Conservation (phyloP, 2,797 vertebrate species). For the Arnoldichthys spilopterus region DNA sequence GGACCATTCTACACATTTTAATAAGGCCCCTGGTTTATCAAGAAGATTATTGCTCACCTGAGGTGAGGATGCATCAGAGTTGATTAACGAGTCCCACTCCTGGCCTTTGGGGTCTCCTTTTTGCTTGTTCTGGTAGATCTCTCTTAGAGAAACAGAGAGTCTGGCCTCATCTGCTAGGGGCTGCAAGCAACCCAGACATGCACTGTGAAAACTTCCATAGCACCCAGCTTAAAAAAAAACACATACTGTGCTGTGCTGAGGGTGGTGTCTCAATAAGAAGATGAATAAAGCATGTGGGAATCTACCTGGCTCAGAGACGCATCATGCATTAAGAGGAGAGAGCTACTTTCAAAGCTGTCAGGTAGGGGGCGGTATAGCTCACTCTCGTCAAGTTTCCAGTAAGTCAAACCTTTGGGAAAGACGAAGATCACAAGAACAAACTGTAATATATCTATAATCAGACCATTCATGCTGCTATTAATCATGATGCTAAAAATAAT, state of each 20-base stretch:
- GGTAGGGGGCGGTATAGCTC: slow-evolving; percentile 87
- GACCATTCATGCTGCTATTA: neutral
- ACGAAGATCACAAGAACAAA: neutral
- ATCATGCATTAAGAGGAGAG: slow-evolving; percentile 73
- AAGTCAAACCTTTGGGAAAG: slow-evolving; percentile 81
- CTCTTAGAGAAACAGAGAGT: slow-evolving; percentile 82
- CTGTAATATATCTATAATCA: neutral
- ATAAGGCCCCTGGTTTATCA: neutral
- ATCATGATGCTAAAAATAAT: neutral
- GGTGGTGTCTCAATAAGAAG: neutral
- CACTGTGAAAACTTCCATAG: neutral
- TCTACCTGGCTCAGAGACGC: slow-evolving; percentile 75
- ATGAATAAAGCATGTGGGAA: neutral
- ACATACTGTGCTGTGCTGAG: neutral
- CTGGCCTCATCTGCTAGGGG: slow-evolving; percentile 73
- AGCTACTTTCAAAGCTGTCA: slow-evolving; percentile 79
- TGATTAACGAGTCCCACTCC: slow-evolving; percentile 77
- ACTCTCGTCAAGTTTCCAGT: slow-evolving; percentile 89
- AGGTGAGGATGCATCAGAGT: slow-evolving; percentile 76
- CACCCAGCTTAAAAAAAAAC: neutral
- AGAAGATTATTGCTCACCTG: slow-evolving; percentile 78
- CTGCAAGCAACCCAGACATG: slow-evolving; percentile 64
- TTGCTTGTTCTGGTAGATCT: slow-evolving; percentile 89
- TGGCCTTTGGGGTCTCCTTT: slow-evolving; percentile 74
- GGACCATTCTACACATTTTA: neutral